Base-by-base conservation (phyloP, 2,888 invertebrate genomes). In the Copidosoma aretas region DNA sequence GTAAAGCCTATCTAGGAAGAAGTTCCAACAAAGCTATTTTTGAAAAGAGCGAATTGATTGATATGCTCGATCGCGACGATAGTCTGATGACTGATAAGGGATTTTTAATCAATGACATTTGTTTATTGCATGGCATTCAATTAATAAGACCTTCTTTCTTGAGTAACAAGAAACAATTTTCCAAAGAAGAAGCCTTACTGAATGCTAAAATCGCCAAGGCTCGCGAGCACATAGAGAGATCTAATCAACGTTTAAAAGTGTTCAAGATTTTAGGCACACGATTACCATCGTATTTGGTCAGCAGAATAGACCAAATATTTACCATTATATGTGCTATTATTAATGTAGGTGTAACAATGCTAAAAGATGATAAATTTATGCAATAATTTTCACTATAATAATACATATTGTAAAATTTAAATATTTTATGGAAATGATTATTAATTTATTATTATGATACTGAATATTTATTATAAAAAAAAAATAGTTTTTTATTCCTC, bases 1-100 rank as follows among this genome's bases (percentile, higher is more conserved):
- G 75, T 53, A 70, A 73, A 64, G 65, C 70, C 3, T 78, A 74
- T 56, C 61, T 63, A 14, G 74, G 72, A 10, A 24, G 71, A 66
- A 22, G 56, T 39, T 61, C 61, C n/a, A 71, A 73, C 49, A 64
- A 46, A 19, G 15, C 32, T 15, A 69, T 74, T 21, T 73, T 73
- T 53, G 54, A 69, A 46, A 49, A 71, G 21, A 73, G 70, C 64
- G 64, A 39, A 22, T 64, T 71, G 15, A 52, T 71, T n/a, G 54
- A 68, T 24, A 32, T 57, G 21, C 25, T 57, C n/a, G 41, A 64
- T 41, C 52, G 53, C 15, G 62, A 63, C 15, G 75, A 76, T 72
- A 66, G 32, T 32, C 41, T 75, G 3, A 71, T 75, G 71, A 64
- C 53, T 1, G 71, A 75, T 43, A 61, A 62, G 59, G 71, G 74